Base-by-base conservation (phyloP, 64 coral and sea anemone genomes). In the Hydrozoanthus tunicans region DNA sequence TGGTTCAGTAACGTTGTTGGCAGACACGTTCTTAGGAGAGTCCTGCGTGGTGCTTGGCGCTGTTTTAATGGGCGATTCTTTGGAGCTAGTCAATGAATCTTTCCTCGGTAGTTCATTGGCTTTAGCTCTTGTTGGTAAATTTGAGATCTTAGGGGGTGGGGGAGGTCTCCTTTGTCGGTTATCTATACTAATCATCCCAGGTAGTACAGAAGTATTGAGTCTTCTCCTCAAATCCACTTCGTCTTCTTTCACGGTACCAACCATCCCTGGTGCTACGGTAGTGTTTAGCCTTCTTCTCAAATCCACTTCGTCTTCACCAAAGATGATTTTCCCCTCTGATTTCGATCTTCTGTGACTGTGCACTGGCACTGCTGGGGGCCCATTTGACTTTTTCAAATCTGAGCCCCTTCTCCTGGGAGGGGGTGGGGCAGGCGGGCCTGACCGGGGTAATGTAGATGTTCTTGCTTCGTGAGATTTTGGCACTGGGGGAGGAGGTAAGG, bases 311-410 rank as follows among this genome's bases (percentile, higher is more conserved):
- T 92, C 82, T 53, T 96, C 95, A 10, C 89, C 92, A 67, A 96
- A 91, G 13, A 93, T 90, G 0, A 79, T 70, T 17, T 70, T 94
- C 4, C 95, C 95, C 24, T 96, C 95, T 15, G 95, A 96, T 62
- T 94, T 96, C 6, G 95, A 91, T 59, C 95, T 73, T 26, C 90
- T 90, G 64, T 96, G 95, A 20, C 81, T 89, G 17, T 88, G 70
- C 3, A 54, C 54, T 24, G 95, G 95, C 26, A 96, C 81, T 43
- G 32, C 32, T 9, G 92, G 92, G n/a, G 95, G 95, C 9, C 64
- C 61, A n/a, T 62, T 43, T 9, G 78, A 83, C 10, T 88, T 59
- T 59, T 94, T 96, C 51, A 81, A 7, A 20, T 95, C 94, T 27
- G 85, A 80, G 23, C 71, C 79, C 52, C 66, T 64, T 56, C 90